Conservation (phyloP, 2,888 invertebrate species). For the Orthosia cruda region DNA sequence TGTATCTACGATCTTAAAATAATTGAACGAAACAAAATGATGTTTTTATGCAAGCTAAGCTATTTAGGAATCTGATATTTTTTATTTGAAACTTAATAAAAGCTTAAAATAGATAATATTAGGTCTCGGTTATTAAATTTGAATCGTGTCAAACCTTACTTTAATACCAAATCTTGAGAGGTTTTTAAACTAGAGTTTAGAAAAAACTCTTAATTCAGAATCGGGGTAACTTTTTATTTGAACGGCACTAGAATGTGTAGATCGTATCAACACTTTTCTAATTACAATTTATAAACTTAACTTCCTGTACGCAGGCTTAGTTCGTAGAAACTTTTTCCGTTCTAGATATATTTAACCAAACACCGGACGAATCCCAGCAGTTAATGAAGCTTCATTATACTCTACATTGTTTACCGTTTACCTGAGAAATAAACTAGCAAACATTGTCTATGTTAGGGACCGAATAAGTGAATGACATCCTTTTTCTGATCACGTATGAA, state of each 20-base stretch:
- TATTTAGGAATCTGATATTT: too few species aligned
- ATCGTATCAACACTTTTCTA: constrained; percentile 8
- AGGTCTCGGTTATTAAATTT: too few species aligned
- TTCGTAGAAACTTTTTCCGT: constrained; percentile 27
- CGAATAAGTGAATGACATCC: constrained; percentile 50
- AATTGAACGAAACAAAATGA: too few species aligned
- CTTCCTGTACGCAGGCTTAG: constrained; percentile 1
- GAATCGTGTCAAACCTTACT: too few species aligned
- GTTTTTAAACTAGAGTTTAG: too few species aligned
- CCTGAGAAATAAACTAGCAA: constrained; percentile 52
- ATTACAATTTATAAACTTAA: constrained; percentile 7
- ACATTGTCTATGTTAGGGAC: constrained; percentile 49
- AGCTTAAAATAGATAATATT: not conserved
- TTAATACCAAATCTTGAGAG: too few species aligned
- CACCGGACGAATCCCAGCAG: constrained; percentile 3
- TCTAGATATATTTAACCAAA: constrained; percentile 36
- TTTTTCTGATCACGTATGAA: constrained; percentile 63
- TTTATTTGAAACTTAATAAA: not conserved
- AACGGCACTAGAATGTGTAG: not conserved
- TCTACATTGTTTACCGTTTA: constrained; percentile 49
- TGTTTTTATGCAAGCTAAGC: too few species aligned
- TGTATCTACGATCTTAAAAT: too few species aligned
- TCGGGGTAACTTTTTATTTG: not conserved
- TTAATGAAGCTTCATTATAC: constrained; percentile 55
- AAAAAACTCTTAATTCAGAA: too few species aligned